Conservation (phyloP, 2,797 vertebrate species). For the Notolabrus celidotus region DNA sequence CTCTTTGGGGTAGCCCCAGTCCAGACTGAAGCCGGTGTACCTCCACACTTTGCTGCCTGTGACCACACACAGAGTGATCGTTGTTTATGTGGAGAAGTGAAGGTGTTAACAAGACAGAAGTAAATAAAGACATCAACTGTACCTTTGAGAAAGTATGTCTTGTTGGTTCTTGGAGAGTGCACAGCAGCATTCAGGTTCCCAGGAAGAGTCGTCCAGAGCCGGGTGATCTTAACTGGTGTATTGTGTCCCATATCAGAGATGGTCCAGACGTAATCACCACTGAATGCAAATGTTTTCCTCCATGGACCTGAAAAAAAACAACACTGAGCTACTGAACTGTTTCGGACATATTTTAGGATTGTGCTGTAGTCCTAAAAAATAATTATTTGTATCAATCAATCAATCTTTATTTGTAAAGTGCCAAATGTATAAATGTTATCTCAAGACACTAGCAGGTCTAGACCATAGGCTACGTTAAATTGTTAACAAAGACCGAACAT, state of each 20-base stretch:
- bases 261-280: slow-evolving; percentile 91
- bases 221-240: slow-evolving; percentile 80
- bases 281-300: slow-evolving; percentile 91
- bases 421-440: too few relatives aligned
- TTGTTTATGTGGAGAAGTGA: slow-evolving; percentile 1
- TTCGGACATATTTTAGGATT: not conserved
- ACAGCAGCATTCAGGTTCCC: slow-evolving; percentile 89
- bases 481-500: too few relatives aligned
- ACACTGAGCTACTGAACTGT: not conserved
- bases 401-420: too few relatives aligned
- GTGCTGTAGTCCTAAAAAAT: not conserved
- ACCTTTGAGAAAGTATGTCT: slow-evolving; percentile 93
- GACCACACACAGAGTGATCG: slow-evolving; percentile 29
- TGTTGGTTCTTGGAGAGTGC: slow-evolving; percentile 88
- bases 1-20: slow-evolving; percentile 88
- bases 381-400: too few relatives aligned
- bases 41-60: slow-evolving; percentile 88
- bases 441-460: too few relatives aligned
- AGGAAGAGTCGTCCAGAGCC: slow-evolving; percentile 88
- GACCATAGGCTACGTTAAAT: too few relatives aligned
- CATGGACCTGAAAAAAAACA: slow-evolving; percentile 83
- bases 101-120: not conserved
- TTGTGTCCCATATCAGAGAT: slow-evolving; percentile 87
- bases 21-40: slow-evolving; percentile 85
- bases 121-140: slow-evolving; percentile 7